Evolutionary conservation across 2,888 invertebrate genomes (phyloP), one percentile per base, ranked within the genome.

Genomic region (Odontocerum albicorne): DNA sequence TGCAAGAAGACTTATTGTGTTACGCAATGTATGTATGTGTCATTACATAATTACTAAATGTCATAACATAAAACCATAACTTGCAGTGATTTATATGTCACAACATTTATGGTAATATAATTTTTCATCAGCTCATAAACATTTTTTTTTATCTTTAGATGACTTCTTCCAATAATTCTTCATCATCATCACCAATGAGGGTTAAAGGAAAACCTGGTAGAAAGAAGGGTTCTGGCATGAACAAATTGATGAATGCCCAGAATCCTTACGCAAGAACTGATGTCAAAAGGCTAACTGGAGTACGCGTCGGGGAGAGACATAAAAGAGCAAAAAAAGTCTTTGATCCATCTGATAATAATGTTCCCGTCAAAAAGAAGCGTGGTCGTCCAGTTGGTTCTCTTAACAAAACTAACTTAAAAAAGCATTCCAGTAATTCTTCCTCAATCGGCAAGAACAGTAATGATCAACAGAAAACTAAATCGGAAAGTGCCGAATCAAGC

Each of bases 261-360:
- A 13, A 12, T 13, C 13, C 27, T 1, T 40, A 22, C 12, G 22
- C 15, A 2, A 51, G 42, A 36, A 12, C 35, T 7, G 57, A 56
- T n/a, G 39, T 35, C 2, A 62, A 60, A 32, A 47, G 39, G 10
- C 49, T 39, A 3, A 38, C 44, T 8, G 53, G 47, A 2, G 74
- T 82, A 4, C 72, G 83, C 27, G 81, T 82, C 15, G 83, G 83
- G 6, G 83, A 82, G 63, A 70, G 83, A 60, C 72, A 83, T 49
- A 83, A 87, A 84, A 85, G 89, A 77, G 90, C 90, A 0, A 90
- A 89, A 67, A 88, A 88, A 68, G 90, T 92, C 0, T 92, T 91
- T 67, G 91, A 92, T 71, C 92, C 92, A 2, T 91, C 91, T 0
- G 90, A 91, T 65, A 87, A 87, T 62, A 88, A 90, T 70, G 73